Percentiles rank a stretch among this genome's conserved stretches.
These are phyloP conservation scores for Caenorhabditis wallacei DNA, from an alignment of 2,888 invertebrate genomes.

Conservation along the genomic window DNA sequence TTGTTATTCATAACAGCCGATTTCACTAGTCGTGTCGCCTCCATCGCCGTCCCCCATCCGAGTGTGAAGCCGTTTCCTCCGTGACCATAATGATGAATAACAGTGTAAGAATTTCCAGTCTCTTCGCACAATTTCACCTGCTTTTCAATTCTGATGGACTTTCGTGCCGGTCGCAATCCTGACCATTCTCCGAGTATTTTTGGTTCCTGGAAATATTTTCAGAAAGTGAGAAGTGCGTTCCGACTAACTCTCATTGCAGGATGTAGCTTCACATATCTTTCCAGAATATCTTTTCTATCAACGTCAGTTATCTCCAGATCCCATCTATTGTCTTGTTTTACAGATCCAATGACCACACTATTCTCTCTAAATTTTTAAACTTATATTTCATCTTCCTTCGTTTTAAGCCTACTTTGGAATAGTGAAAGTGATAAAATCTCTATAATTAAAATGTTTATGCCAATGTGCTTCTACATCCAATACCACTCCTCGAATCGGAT, in stretches of 20 bases:
- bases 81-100: slow-evolving; percentile 78
- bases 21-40: slow-evolving; percentile 44
- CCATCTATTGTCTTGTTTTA: slow-evolving; percentile 71
- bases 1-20: background rate
- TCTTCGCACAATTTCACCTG: slow-evolving; percentile 19
- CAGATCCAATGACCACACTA: slow-evolving; percentile 75
- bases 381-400: background rate
- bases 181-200: slow-evolving; percentile 76
- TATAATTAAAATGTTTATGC: slow-evolving; percentile 91
- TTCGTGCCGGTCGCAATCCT: slow-evolving; percentile 73
- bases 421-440: slow-evolving; percentile 74
- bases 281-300: slow-evolving; percentile 76
- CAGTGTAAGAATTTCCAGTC: slow-evolving; percentile 51
- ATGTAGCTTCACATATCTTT: slow-evolving; percentile 72
- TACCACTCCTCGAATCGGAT: slow-evolving; percentile 80
- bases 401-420: slow-evolving; percentile 72
- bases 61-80: slow-evolving; percentile 77
- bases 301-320: slow-evolving; percentile 75
- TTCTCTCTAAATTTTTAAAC: slow-evolving; percentile 59
- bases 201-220: slow-evolving; percentile 59
- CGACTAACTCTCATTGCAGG: slow-evolving; percentile 75
- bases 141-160: slow-evolving; percentile 68
- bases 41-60: slow-evolving; percentile 76
- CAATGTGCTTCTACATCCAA: slow-evolving; percentile 89
- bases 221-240: background rate